Evolutionary conservation across 2,888 invertebrate genomes (phyloP).

Genomic region (Acanthoscelides obtectus): DNA sequence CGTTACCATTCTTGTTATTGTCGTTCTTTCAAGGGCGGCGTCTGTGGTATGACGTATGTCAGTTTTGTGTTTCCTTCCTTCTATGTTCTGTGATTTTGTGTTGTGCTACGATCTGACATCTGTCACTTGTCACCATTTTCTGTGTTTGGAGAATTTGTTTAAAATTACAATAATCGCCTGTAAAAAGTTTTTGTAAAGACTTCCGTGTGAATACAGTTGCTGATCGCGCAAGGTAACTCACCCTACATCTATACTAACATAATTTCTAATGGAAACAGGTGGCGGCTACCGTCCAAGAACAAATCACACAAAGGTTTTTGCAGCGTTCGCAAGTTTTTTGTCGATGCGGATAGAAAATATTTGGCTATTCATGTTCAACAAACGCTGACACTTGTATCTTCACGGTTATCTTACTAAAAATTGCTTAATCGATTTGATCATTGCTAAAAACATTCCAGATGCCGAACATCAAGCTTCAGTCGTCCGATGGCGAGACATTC

Average conservation of each 20-base stretch:
- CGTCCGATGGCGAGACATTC: slow-evolving; percentile 92
- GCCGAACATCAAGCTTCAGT: slow-evolving; percentile 92
- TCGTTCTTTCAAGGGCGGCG: too few relatives aligned
- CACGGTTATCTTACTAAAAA: neutral
- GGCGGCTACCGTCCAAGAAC: neutral
- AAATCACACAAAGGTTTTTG: neutral
- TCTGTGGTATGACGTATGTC: too few relatives aligned
- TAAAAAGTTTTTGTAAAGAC: neutral
- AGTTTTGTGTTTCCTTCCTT: too few relatives aligned
- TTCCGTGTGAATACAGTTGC: neutral
- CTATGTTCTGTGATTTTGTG: neutral
- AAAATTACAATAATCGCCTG: neutral
- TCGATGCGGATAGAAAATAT: neutral
- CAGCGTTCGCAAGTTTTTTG: too few relatives aligned
- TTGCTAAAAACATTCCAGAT: slow-evolving; percentile 53
- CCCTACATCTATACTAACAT: neutral
- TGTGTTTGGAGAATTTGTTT: neutral
- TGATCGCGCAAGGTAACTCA: neutral
- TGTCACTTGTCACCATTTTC: neutral
- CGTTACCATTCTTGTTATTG: too few relatives aligned
- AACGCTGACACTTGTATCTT: too few relatives aligned
- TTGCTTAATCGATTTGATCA: neutral
- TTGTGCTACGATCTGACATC: neutral
- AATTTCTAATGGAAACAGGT: neutral
- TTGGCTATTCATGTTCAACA: neutral